Evolutionary conservation across 1,140 invertebrate species (phyloP), one percentile per base, ranked within the genome.

Genomic region (Planococcus citri): DNA sequence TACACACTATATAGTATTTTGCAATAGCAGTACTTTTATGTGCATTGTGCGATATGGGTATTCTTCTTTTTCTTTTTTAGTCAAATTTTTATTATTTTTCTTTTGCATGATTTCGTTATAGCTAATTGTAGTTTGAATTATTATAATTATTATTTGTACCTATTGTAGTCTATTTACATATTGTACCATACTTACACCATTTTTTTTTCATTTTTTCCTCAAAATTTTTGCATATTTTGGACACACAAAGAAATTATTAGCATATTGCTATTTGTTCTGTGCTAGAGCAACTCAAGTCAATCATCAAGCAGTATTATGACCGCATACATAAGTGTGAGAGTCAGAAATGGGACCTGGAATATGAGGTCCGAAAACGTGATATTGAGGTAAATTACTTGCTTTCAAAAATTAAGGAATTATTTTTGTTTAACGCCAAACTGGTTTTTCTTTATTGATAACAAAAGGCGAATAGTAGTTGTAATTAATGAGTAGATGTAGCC

Each of bases 301-400:
- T 95, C 85, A 88, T 90, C 85, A 87, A 93, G 86, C 88, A 94
- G 83, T 92, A 97, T 88, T 89, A 92, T 88, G 88, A 91, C 81
- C 91, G 91, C 83, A 88, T 97, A 85, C 89, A 88, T 86, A 84
- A 90, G 83, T 93, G 95, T 85, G 95, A 97, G 86, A 90, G 92
- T 85, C 93, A 96, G 84, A 96, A 97, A 86, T 98, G 94, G 89
- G 95, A 97, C 90, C 94, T 97, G 89, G 95, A 98, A 89, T 89
- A 92, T 85, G 92, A 96, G 88, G 93, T 97, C 83, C 88, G 91
- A 84, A 94, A 93, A 86, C 94, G 92, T 87, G 94, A 97, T 85
- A 93, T 89, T 83, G 94, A 97, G 92, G 93, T 96, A 91, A 75
- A 17, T 25, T 25, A 64, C 3, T n/a, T 22, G 4, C 51, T 20